phyloP scores from a whole-genome alignment of 2,113 vertebrate genomes.

The Clarias batrachus region DNA sequence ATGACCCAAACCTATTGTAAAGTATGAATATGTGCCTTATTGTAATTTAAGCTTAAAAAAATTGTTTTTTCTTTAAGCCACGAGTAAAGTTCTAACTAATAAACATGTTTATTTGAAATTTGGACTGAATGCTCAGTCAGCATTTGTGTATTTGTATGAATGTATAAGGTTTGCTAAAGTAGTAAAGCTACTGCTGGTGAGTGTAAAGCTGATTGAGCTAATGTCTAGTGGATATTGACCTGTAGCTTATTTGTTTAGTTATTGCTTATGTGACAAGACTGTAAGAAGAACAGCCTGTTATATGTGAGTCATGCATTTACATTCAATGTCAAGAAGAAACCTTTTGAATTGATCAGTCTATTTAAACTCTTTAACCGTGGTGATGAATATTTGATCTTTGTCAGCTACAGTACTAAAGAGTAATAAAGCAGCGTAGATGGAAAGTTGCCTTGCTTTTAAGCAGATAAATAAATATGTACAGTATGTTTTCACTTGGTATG shows the following conservation, averaged over 20 bases:
- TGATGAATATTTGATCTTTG: neutral
- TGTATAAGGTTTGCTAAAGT: neutral
- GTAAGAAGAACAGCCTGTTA: neutral
- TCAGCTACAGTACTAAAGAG: neutral
- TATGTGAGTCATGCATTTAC: neutral
- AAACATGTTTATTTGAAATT: too few species aligned
- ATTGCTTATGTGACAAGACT: neutral
- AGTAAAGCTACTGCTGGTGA: neutral
- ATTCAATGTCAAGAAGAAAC: neutral
- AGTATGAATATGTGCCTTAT: too few species aligned
- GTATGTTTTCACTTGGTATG: neutral
- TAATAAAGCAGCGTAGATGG: neutral
- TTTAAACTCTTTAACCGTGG: neutral
- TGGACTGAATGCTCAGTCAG: neutral
- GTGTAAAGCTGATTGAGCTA: neutral
- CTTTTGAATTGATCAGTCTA: neutral
- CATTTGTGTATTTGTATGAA: neutral
- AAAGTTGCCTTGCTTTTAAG: neutral
- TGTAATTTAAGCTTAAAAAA: too few species aligned
- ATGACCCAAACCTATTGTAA: too few species aligned
- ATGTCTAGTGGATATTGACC: neutral
- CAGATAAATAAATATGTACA: neutral
- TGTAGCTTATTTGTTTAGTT: neutral
- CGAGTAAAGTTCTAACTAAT: too few species aligned
- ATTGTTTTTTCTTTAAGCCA: too few species aligned